A percentile compares a stretch with the other conserved stretches of the same genome.
Evolutionary conservation across 2,888 invertebrate species (phyloP).

Genomic region (Eupithecia subumbrata): DNA sequence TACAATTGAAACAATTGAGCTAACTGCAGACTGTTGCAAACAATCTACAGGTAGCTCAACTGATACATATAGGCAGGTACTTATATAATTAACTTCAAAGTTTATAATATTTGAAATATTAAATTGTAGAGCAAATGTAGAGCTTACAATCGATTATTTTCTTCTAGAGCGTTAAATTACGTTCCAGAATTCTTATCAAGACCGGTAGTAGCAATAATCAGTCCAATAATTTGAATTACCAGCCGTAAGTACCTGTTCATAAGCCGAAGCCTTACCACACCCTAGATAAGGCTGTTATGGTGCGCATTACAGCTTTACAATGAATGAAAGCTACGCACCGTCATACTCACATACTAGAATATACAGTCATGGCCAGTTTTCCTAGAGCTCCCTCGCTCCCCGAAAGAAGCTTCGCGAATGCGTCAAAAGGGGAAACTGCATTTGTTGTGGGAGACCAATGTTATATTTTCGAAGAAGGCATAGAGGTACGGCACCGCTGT

Average conservation of each 20-base stretch:
- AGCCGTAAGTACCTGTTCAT: slow-evolving; percentile 36
- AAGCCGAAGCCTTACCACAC: slow-evolving; percentile 36
- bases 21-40: too few species aligned
- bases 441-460: slow-evolving; percentile 50
- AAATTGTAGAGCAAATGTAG: not conserved
- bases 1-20: too few species aligned
- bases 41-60: too few species aligned
- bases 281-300: slow-evolving; percentile 35
- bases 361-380: slow-evolving; percentile 49
- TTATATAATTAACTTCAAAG: not conserved
- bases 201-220: slow-evolving; percentile 14
- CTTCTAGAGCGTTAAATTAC: not conserved
- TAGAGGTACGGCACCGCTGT: slow-evolving; percentile 64
- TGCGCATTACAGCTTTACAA: slow-evolving; percentile 47
- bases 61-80: too few species aligned
- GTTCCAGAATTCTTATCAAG: slow-evolving; percentile 22
- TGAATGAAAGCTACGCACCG: slow-evolving; percentile 66
- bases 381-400: slow-evolving; percentile 52
- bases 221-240: slow-evolving; percentile 16
- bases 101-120: not conserved
- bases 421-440: slow-evolving; percentile 52
- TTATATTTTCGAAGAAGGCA: slow-evolving; percentile 65
- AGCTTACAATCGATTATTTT: not conserved
- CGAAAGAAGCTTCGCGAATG: slow-evolving; percentile 39
- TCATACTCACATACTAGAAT: slow-evolving; percentile 45